phyloP scores from a whole-genome alignment of 2,113 vertebrate species.

The Saguinus midas region DNA sequence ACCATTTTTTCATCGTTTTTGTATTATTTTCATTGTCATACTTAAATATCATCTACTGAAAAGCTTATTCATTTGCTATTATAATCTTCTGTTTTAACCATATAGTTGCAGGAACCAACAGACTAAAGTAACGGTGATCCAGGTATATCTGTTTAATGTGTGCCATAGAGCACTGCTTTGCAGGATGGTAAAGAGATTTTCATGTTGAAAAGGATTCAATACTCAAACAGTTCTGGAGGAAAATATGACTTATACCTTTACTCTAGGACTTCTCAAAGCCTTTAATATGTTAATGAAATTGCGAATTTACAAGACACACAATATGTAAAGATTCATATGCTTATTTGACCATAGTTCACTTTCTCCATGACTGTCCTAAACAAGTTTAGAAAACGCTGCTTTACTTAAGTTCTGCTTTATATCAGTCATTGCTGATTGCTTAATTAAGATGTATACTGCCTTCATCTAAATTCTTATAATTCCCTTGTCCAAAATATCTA shows the following conservation, averaged over 20 bases:
- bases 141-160: background rate
- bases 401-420: conserved; percentile 27
- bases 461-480: conserved; percentile 27
- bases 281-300: conserved; percentile 27
- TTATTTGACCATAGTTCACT: conserved; percentile 9
- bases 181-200: conserved; percentile 1
- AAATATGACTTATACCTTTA: background rate
- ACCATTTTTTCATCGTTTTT: conserved; percentile 34
- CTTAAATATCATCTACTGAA: background rate
- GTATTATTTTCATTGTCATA: conserved; percentile 16
- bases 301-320: conserved; percentile 6
- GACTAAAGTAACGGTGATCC: background rate
- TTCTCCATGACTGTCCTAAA: conserved; percentile 18
- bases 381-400: background rate
- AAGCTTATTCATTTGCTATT: conserved; percentile 22
- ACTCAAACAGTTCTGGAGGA: background rate
- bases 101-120: background rate
- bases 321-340: background rate
- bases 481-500: background rate
- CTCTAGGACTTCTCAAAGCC: background rate
- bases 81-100: conserved; percentile 2
- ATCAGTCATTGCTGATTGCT: background rate
- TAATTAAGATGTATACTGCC: background rate
- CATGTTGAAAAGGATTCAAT: conserved; percentile 5
- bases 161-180: background rate